Conservation (phyloP, 2,888 invertebrate genomes). For the Magallana nippona region DNA sequence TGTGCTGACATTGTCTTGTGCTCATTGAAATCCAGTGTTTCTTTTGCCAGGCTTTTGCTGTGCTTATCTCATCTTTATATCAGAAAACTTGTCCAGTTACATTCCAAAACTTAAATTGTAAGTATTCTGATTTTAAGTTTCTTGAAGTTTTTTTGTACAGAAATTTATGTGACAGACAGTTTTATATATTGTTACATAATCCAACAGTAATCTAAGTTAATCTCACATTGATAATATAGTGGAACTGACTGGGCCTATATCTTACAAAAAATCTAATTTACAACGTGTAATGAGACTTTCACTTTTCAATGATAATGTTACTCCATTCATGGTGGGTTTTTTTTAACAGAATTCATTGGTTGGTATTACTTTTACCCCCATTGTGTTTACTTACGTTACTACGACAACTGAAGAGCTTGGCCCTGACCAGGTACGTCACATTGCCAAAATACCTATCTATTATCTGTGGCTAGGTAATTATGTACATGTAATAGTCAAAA, state of each 20-base stretch:
- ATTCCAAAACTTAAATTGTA: conserved; percentile 73
- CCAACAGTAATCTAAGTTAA: background rate
- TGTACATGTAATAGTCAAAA: too few species aligned
- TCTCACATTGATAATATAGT: too few species aligned
- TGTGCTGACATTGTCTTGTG: too few species aligned
- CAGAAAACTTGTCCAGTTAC: conserved; percentile 78
- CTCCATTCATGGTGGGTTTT: background rate
- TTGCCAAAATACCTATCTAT: background rate
- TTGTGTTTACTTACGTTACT: conserved; percentile 78
- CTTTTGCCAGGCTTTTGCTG: conserved; percentile 80
- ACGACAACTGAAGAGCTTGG: conserved; percentile 78
- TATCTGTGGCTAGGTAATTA: too few species aligned
- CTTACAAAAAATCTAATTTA: too few species aligned
- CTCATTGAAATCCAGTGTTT: too few species aligned
- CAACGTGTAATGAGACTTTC: too few species aligned
- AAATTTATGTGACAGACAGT: too few species aligned
- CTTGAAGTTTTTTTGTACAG: background rate
- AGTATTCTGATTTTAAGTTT: conserved; percentile 59
- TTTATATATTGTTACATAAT: background rate
- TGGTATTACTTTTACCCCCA: conserved; percentile 78
- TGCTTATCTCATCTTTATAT: conserved; percentile 80
- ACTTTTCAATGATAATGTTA: too few species aligned
- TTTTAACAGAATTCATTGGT: conserved; percentile 77
- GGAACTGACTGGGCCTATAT: too few species aligned
- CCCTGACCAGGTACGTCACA: conserved; percentile 77